phyloP scores from a whole-genome alignment of 2,113 vertebrate species.

The Megalops atlanticus region DNA sequence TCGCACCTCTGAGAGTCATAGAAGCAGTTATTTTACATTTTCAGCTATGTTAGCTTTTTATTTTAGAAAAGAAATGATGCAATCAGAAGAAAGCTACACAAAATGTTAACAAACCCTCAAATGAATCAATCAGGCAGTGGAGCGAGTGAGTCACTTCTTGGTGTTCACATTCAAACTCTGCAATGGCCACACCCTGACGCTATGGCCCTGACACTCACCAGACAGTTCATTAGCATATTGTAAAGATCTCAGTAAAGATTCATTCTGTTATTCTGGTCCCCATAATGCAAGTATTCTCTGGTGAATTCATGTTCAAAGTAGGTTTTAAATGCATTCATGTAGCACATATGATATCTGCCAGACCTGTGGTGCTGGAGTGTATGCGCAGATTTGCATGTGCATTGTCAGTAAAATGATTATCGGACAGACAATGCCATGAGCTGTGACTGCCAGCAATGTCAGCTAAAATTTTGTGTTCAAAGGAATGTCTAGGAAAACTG shows the following conservation, averaged over 20 bases:
- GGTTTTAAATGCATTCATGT: background rate
- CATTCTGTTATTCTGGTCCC: background rate
- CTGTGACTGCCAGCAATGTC: too few relatives aligned
- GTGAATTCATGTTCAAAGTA: background rate
- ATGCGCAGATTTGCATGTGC: background rate
- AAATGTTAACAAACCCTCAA: conserved; percentile 12
- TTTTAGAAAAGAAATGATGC: conserved; percentile 15
- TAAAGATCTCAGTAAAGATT: background rate
- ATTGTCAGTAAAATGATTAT: background rate
- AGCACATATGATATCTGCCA: background rate
- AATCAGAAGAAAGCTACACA: conserved; percentile 3
- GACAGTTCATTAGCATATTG: background rate
- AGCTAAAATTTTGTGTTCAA: too few relatives aligned
- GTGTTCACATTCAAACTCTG: background rate
- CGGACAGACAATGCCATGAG: too few relatives aligned
- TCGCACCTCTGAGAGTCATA: conserved; percentile 1
- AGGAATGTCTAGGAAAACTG: too few relatives aligned
- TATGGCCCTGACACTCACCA: background rate
- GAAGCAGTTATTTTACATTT: conserved; percentile 21
- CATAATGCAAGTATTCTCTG: background rate
- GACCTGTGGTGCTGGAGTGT: too few relatives aligned
- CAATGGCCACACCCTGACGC: background rate
- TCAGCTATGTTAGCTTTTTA: background rate
- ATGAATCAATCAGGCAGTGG: conserved; percentile 16
- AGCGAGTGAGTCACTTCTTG: background rate